A percentile compares a stretch with the other conserved stretches of the same genome.
phyloP scores from a whole-genome alignment of 2,113 vertebrate genomes.

The Oryctolagus cuniculus region DNA sequence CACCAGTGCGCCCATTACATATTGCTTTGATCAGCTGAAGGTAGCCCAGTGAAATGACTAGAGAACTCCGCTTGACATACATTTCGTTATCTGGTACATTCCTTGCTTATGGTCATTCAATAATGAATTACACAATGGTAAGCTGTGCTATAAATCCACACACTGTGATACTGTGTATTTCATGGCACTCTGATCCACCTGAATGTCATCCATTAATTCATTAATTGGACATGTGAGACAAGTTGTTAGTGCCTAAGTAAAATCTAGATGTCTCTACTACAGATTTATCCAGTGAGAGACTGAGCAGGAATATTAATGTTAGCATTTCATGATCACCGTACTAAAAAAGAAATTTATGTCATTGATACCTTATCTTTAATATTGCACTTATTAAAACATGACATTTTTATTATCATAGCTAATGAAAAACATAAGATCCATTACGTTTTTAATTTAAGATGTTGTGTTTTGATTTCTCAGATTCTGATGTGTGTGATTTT shows the following conservation, averaged over 20 bases:
- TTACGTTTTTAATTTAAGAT: constrained; percentile 38
- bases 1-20: not conserved
- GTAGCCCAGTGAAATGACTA: not conserved
- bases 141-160: not conserved
- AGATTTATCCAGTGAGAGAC: not conserved
- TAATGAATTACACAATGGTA: not conserved
- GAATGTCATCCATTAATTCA: not conserved
- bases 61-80: not conserved
- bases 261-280: not conserved
- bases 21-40: not conserved
- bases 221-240: not conserved
- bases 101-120: not conserved
- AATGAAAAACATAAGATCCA: not conserved
- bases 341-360: not conserved
- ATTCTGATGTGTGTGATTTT: not conserved
- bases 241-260: not conserved
- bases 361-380: not conserved
- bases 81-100: not conserved
- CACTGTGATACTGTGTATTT: not conserved
- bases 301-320: not conserved
- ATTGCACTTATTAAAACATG: not conserved
- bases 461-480: not conserved
- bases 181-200: not conserved
- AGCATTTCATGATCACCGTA: not conserved
- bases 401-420: not conserved